Evolutionary conservation across 2,888 invertebrate genomes (phyloP).

Genomic region (Agrotis ipsilon): DNA sequence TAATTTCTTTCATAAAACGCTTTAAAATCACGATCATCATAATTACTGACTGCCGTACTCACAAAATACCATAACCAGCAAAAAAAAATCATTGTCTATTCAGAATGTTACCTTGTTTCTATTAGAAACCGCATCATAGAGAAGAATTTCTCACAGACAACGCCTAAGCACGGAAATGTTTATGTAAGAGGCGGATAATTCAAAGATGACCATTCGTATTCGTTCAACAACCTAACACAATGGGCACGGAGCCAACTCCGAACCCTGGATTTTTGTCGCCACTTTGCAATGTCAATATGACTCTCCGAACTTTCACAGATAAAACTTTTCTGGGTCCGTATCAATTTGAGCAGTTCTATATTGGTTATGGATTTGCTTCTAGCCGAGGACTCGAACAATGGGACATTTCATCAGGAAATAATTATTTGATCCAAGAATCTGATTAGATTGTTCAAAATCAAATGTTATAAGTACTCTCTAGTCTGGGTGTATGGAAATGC

Average conservation of each 20-base stretch:
- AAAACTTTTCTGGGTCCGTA: conserved; percentile 22
- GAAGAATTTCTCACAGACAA: conserved; percentile 19
- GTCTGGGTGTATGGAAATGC: not conserved
- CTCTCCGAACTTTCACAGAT: conserved; percentile 31
- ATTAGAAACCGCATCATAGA: conserved; percentile 23
- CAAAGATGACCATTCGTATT: conserved; percentile 50
- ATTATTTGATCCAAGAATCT: too few species aligned
- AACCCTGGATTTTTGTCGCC: conserved; percentile 19
- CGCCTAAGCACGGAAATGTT: conserved; percentile 34
- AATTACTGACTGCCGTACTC: not conserved
- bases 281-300: conserved; percentile 42
- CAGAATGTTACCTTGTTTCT: not conserved
- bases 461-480: not conserved
- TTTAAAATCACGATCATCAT: not conserved
- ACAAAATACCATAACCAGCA: not conserved
- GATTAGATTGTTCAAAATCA: too few species aligned
- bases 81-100: not conserved
- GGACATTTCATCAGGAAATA: too few species aligned
- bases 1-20: not conserved
- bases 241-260: conserved; percentile 35
- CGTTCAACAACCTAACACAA: conserved; percentile 24
- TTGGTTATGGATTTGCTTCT: conserved; percentile 2
- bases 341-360: conserved; percentile 12
- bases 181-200: conserved; percentile 38
- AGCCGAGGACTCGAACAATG: not conserved